These are phyloP conservation scores for Plectropomus leopardus DNA, from an alignment of 2,113 vertebrate genomes.

Conservation along the genomic window DNA sequence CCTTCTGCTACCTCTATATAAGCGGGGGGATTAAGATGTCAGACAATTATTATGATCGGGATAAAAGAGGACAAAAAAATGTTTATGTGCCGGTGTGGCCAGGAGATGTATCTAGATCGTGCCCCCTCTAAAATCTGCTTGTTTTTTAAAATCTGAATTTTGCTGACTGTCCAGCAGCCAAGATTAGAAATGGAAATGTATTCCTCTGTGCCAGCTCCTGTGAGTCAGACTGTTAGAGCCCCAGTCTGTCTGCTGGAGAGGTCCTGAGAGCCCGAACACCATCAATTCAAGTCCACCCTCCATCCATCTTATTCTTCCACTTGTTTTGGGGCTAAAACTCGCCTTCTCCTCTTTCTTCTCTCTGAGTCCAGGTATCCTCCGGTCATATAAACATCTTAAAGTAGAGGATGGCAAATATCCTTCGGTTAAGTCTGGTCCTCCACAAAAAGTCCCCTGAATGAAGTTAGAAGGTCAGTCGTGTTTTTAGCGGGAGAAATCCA, in stretches of 20 bases:
- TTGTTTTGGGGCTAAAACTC: neutral
- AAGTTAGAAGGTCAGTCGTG: neutral
- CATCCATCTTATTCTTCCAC: constrained; percentile 7
- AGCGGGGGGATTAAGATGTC: neutral
- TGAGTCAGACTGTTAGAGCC: constrained; percentile 37
- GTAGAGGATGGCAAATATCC: neutral
- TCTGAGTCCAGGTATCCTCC: constrained; percentile 1
- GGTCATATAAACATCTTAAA: neutral
- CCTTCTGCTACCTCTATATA: neutral
- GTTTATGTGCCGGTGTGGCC: neutral
- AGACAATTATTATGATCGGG: neutral
- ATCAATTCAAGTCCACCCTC: constrained; percentile 36
- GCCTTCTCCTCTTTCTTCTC: accelerated
- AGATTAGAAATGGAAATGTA: constrained; percentile 62
- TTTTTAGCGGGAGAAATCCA: neutral
- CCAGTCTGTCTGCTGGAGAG: constrained; percentile 32
- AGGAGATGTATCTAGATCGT: neutral
- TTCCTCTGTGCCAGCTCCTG: constrained; percentile 36
- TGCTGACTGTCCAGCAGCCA: constrained; percentile 50
- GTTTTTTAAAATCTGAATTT: constrained; percentile 37
- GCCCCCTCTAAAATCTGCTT: constrained; percentile 27
- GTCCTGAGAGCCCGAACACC: constrained; percentile 38
- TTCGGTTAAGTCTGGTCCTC: neutral
- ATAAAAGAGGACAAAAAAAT: neutral
- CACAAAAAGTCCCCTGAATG: neutral